phyloP scores from a whole-genome alignment of 2,113 vertebrate genomes.

The Atrichornis clamosus region DNA sequence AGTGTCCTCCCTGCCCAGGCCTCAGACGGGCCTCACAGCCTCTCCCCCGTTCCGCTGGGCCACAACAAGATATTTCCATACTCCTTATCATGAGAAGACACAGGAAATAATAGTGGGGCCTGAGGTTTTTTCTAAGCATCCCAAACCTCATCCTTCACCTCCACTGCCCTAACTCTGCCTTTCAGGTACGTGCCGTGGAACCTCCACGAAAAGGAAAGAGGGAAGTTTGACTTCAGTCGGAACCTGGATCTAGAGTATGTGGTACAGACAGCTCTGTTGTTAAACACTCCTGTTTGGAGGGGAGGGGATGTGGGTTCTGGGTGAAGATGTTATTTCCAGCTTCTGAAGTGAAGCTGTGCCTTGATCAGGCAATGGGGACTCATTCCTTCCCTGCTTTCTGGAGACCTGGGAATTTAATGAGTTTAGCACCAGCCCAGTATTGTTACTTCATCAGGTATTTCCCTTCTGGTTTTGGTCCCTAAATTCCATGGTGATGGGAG shows the following conservation, averaged over 20 bases:
- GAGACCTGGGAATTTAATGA: neutral
- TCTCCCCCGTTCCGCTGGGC: neutral
- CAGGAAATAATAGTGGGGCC: neutral
- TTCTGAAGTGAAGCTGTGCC: neutral
- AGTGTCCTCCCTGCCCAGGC: neutral
- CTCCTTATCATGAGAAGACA: neutral
- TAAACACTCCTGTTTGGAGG: neutral
- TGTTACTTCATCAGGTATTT: neutral
- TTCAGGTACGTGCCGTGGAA: slow-evolving; percentile 90
- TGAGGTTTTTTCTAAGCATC: neutral
- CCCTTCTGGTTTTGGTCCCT: neutral
- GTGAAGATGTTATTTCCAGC: neutral
- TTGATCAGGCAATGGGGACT: neutral
- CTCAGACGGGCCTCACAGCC: neutral
- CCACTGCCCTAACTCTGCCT: neutral
- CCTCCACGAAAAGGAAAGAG: slow-evolving; percentile 86
- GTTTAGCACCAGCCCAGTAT: neutral
- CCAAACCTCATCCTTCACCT: neutral
- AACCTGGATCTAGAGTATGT: slow-evolving; percentile 88
- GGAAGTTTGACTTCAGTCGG: slow-evolving; percentile 82
- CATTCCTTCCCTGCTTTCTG: neutral
- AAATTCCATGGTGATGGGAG: neutral
- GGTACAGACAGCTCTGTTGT: neutral
- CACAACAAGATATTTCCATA: neutral
- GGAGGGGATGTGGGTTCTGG: neutral